These are phyloP conservation scores for Eupristina koningsbergeri DNA, from an alignment of 1,140 invertebrate species.

Conservation along the genomic window DNA sequence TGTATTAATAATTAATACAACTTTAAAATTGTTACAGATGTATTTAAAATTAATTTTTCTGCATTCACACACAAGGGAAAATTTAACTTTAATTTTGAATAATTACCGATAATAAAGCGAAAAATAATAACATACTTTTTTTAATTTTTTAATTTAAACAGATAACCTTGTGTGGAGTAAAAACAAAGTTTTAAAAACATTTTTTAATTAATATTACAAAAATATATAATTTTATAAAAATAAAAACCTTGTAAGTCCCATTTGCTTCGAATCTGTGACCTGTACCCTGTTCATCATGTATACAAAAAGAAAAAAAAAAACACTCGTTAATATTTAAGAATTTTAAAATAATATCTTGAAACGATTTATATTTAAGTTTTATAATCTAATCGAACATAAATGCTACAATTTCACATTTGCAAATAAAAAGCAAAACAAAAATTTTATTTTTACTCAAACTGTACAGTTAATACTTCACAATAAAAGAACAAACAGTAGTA, in stretches of 20 bases:
- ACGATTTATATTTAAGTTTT: constrained; percentile 9
- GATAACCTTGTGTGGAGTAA: constrained; percentile 25
- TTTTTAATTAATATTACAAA: constrained; percentile 26
- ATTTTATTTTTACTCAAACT: constrained; percentile 48
- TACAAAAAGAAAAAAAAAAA: constrained; percentile 44
- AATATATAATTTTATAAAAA: constrained; percentile 45
- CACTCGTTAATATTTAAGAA: constrained; percentile 29
- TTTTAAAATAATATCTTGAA: constrained; percentile 16
- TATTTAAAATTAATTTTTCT: constrained; percentile 1
- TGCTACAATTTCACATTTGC: background rate
- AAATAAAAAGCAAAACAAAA: constrained; percentile 32
- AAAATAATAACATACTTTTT: background rate
- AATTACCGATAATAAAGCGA: background rate
- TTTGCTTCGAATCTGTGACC: constrained; percentile 49
- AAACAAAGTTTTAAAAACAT: constrained; percentile 34
- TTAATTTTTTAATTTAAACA: constrained; percentile 1
- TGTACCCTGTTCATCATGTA: constrained; percentile 43
- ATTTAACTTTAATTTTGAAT: background rate
- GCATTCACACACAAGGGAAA: constrained; percentile 23
- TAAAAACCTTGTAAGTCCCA: constrained; percentile 50
- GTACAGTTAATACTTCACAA: constrained; percentile 32
- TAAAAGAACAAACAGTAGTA: background rate
- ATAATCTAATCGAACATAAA: constrained; percentile 19
- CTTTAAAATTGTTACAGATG: background rate
- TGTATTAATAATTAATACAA: background rate